Evolutionary conservation across 1,140 invertebrate genomes (phyloP).

Genomic region (Maconellicoccus hirsutus): DNA sequence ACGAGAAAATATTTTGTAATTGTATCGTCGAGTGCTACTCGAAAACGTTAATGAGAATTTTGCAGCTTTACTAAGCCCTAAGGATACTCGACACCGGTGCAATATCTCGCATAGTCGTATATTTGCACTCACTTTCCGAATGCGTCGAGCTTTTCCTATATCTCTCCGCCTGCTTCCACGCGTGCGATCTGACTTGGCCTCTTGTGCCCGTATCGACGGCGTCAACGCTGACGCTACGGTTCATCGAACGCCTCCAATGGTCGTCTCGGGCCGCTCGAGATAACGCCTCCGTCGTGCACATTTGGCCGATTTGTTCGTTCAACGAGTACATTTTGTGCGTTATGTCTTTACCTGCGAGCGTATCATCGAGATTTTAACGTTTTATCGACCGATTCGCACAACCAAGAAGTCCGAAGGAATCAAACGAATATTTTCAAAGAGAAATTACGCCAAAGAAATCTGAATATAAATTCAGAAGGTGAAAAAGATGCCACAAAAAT

Average conservation of each 20-base stretch:
- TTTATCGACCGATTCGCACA: too few species aligned
- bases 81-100: too few species aligned
- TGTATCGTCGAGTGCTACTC: too few species aligned
- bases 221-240: constrained; percentile 58
- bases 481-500: too few species aligned
- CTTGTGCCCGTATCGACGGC: constrained; percentile 63
- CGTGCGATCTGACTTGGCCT: constrained; percentile 53
- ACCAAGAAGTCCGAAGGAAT: too few species aligned
- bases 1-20: too few species aligned
- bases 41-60: too few species aligned
- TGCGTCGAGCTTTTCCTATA: constrained; percentile 36
- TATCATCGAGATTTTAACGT: too few species aligned
- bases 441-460: too few species aligned
- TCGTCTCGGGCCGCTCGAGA: constrained; percentile 35
- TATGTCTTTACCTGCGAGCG: constrained; percentile 58
- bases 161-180: constrained; percentile 40
- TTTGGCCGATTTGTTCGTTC: constrained; percentile 51
- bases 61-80: too few species aligned
- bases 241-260: constrained; percentile 40
- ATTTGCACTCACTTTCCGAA: constrained; percentile 34
- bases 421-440: too few species aligned
- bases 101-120: background rate
- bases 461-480: too few species aligned
- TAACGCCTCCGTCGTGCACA: constrained; percentile 38
- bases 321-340: constrained; percentile 72